Percentiles rank a stretch among this genome's conserved stretches.
These are phyloP conservation scores for Anguilla japonica DNA, from an alignment of 2,113 vertebrate genomes.

Conservation along the genomic window DNA sequence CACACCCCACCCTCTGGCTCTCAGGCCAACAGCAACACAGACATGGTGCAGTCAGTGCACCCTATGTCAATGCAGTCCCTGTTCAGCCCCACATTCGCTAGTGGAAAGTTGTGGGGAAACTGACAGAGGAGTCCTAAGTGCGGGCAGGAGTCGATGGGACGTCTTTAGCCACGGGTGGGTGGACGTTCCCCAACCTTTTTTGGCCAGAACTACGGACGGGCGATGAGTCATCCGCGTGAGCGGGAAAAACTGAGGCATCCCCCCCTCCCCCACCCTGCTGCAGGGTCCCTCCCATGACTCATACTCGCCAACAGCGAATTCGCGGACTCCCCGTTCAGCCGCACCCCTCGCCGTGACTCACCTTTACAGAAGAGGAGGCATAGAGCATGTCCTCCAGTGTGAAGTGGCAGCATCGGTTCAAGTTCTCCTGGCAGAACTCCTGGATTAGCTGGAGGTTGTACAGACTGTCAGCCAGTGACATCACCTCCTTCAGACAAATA, in stretches of 20 bases:
- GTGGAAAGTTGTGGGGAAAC: conserved; percentile 3
- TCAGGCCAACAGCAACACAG: conserved; percentile 1
- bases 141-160: background rate
- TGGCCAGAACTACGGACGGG: background rate
- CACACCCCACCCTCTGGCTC: background rate
- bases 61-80: background rate
- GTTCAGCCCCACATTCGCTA: background rate
- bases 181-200: background rate
- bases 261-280: background rate
- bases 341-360: conserved; percentile 47
- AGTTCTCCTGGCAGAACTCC: conserved; percentile 90
- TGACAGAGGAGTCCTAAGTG: background rate
- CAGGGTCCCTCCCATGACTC: background rate
- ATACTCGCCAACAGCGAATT: background rate
- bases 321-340: background rate
- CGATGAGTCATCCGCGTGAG: conserved; percentile 18
- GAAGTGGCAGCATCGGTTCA: conserved; percentile 96
- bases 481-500: conserved; percentile 94
- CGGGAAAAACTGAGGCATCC: background rate
- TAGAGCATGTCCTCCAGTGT: conserved; percentile 96
- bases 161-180: background rate
- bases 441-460: conserved; percentile 96
- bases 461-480: conserved; percentile 95
- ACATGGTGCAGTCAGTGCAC: background rate
- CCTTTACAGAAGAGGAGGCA: conserved; percentile 86